These are phyloP conservation scores for Babyrousa celebensis DNA, from an alignment of 2,797 vertebrate species.

Conservation along the genomic window DNA sequence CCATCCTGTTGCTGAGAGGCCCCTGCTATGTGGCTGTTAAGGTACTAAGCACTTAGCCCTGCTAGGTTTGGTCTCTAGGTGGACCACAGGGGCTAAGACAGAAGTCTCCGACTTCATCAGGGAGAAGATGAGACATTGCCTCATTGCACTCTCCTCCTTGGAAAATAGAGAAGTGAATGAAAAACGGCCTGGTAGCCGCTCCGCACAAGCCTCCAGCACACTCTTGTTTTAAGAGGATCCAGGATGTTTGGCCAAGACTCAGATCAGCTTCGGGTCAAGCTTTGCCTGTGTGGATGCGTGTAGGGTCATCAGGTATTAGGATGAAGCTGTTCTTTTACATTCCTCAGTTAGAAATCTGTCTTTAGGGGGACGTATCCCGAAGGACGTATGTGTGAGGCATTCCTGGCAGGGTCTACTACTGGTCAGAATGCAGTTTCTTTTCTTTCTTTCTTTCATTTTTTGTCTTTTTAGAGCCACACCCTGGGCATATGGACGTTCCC, in stretches of 20 bases:
- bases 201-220: background rate
- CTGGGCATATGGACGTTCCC: no score
- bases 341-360: background rate
- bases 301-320: background rate
- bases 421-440: background rate
- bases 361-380: background rate
- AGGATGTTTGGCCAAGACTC: background rate
- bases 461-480: no score
- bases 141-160: background rate
- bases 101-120: background rate
- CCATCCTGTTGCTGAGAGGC: background rate
- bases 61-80: background rate
- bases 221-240: background rate
- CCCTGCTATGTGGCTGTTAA: no score
- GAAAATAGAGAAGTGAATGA: no score
- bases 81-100: background rate
- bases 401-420: background rate
- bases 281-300: background rate
- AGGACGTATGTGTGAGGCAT: background rate
- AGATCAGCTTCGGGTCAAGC: background rate
- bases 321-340: background rate
- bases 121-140: background rate
- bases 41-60: no score
- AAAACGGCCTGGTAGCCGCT: background rate
- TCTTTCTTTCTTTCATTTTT: no score